A percentile compares a stretch with the other conserved stretches of the same genome.
These are phyloP conservation scores for Ceratosolen fusciceps DNA, from an alignment of 1,140 invertebrate genomes.

Conservation along the genomic window DNA sequence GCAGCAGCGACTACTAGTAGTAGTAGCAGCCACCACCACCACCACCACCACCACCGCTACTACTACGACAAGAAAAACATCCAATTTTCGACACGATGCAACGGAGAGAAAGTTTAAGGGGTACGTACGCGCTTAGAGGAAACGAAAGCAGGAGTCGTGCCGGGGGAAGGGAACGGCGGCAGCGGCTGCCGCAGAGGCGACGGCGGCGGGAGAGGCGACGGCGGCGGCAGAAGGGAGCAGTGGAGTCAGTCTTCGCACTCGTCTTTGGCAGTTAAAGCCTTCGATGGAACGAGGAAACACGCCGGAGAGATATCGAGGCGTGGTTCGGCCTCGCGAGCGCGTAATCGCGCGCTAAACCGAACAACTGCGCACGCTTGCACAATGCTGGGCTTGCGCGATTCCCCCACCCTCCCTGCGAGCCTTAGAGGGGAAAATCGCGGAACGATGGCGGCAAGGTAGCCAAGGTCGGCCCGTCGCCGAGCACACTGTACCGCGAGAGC, in stretches of 20 bases:
- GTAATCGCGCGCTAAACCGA: slow-evolving; percentile 50
- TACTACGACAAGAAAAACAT: background rate
- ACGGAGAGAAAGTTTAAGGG: slow-evolving; percentile 21
- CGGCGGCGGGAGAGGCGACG: background rate
- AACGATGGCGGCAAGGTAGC: slow-evolving; percentile 10
- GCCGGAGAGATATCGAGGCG: slow-evolving; percentile 57
- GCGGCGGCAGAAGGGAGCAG: background rate
- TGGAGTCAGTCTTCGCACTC: background rate
- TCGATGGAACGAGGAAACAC: slow-evolving; percentile 64
- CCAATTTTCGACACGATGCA: slow-evolving; percentile 1
- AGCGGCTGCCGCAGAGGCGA: background rate
- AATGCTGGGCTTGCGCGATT: background rate
- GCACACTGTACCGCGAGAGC: background rate
- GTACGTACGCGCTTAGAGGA: background rate
- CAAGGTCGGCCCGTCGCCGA: slow-evolving; percentile 39
- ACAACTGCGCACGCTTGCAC: slow-evolving; percentile 1
- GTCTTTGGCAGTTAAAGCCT: slow-evolving; percentile 54
- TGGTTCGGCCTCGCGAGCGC: slow-evolving; percentile 53
- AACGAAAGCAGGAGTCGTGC: background rate
- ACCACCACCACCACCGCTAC: too few species aligned
- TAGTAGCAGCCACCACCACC: too few species aligned
- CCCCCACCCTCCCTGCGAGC: background rate
- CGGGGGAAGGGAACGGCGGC: background rate
- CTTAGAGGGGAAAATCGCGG: slow-evolving; percentile 4
- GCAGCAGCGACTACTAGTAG: too few species aligned